These are phyloP conservation scores for Phthorimaea operculella DNA, from an alignment of 1,140 invertebrate species.

Conservation along the genomic window DNA sequence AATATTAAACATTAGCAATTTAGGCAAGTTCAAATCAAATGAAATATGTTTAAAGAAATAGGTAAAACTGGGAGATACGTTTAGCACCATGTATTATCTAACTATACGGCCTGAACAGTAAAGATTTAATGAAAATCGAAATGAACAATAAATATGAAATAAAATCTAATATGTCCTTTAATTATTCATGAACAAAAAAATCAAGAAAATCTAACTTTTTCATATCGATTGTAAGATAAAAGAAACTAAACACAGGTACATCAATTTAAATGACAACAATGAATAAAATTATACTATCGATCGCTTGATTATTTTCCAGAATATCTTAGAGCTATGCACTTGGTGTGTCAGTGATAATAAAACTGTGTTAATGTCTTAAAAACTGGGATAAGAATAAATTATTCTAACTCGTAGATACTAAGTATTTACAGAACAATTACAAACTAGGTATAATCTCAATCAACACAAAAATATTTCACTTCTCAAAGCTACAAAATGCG, in stretches of 20 bases:
- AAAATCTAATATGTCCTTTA: too few species aligned
- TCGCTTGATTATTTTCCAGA: too few species aligned
- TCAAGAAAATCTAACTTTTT: too few species aligned
- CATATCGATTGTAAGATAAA: too few species aligned
- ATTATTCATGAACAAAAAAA: too few species aligned
- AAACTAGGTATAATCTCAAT: slow-evolving; percentile 61
- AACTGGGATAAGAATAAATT: slow-evolving; percentile 38
- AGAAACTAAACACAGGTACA: too few species aligned
- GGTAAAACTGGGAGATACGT: slow-evolving; percentile 7
- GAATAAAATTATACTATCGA: too few species aligned
- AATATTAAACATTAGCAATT: too few species aligned
- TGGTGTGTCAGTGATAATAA: slow-evolving; percentile 1
- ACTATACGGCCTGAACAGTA: too few species aligned
- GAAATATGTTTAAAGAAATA: neutral
- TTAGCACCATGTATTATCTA: slow-evolving; percentile 17
- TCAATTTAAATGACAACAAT: too few species aligned
- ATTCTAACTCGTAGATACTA: slow-evolving; percentile 38
- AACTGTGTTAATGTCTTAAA: slow-evolving; percentile 29
- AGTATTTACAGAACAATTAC: slow-evolving; percentile 48
- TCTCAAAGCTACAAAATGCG: slow-evolving; percentile 47
- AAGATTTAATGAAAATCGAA: too few species aligned
- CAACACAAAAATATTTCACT: slow-evolving; percentile 41
- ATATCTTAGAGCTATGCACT: neutral
- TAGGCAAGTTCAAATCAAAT: neutral
- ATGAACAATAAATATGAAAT: too few species aligned